Evolutionary conservation across 2,797 vertebrate species (phyloP), one percentile per base, ranked within the genome.

Genomic region (Todus mexicanus): DNA sequence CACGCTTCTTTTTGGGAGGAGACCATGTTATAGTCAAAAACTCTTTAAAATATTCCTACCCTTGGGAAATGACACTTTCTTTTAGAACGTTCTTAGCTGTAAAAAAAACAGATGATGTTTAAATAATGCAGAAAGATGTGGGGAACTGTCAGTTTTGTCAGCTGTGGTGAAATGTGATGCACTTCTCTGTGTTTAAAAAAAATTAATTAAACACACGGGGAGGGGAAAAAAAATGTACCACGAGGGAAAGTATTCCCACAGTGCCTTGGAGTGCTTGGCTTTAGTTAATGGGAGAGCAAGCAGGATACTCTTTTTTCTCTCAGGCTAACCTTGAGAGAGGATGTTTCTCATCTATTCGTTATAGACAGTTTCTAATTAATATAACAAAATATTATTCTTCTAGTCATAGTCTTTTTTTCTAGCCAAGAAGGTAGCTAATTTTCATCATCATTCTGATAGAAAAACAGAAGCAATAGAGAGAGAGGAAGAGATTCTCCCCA

Each of bases 101-200:
- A 60, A 57, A 87, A 91, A 64, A 96, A 95, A 51, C 83, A 84
- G 84, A 86, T 94, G 73, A 96, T 85, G 76, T 89, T 96, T 95
- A 96, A 95, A 95, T 95, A 92, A 95, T 94, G 79, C 76, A 93
- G 76, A 74, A 94, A 61, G 89, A 92, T 96, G 92, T 93, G 77
- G 85, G 93, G 95, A 95, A 68, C 92, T 95, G 94, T 96, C 94
- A 95, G 54, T 92, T 96, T 87, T 94, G 93, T 95, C 94, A 95
- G 83, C 80, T 86, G 21, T 75, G 64, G 82, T 93, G 87, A 96
- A 95, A 84, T 82, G 76, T 87, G 81, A 92, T 89, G 89, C 78
- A 40, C 50, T 90, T 90, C 72, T 82, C 69, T 78, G 47, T 92
- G 59, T 89, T 92, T 63, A 10, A 93, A 90, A 91, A 90, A 92